phyloP scores from a whole-genome alignment of 2,113 vertebrate species.

The Bubalus kerabau region DNA sequence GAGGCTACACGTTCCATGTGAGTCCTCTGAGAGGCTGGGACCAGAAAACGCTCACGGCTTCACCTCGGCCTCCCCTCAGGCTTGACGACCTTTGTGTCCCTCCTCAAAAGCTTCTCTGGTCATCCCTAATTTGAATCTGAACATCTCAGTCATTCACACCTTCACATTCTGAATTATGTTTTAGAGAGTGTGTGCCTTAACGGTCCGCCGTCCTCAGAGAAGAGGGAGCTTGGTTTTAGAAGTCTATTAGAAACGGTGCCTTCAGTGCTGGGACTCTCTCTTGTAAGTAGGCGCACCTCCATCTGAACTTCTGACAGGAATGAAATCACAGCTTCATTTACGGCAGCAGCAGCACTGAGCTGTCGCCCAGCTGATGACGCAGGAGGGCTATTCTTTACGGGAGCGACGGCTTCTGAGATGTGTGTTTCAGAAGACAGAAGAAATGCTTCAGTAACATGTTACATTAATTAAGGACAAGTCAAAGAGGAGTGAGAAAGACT shows the following conservation, averaged over 20 bases:
- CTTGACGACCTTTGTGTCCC: fast-evolving
- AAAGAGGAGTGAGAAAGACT: background rate
- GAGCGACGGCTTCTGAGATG: background rate
- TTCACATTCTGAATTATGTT: too few relatives aligned
- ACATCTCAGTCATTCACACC: background rate
- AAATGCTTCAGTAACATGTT: background rate
- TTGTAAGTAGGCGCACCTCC: background rate
- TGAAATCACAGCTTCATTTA: constrained; percentile 38
- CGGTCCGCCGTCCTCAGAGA: fast-evolving
- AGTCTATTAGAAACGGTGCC: background rate
- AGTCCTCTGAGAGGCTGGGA: fast-evolving
- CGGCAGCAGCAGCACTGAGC: background rate
- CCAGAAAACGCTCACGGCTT: fast-evolving
- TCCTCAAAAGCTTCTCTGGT: background rate
- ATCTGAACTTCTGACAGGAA: background rate
- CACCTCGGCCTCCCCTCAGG: fast-evolving
- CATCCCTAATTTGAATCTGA: background rate
- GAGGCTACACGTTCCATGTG: fast-evolving
- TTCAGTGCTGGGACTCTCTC: background rate
- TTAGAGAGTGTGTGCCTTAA: fast-evolving
- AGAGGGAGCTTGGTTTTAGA: background rate
- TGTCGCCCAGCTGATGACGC: constrained; percentile 26
- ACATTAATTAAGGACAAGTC: background rate
- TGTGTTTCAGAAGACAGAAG: background rate
- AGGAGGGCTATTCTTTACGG: background rate